Evolutionary conservation across 1,140 invertebrate genomes (phyloP).

Genomic region (Whitmania pigra): DNA sequence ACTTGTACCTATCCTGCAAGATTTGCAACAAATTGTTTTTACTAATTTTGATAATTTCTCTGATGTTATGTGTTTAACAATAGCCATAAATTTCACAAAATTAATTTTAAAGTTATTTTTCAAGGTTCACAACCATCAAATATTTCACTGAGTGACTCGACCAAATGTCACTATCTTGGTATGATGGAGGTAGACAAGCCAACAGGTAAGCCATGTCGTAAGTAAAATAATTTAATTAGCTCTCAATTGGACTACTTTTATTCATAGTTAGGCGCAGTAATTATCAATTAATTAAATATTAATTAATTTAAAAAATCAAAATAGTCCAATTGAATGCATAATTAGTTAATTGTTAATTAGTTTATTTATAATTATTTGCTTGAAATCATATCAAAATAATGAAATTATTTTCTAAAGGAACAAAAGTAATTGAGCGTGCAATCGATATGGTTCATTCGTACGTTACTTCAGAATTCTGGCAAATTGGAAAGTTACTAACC

Average conservation of each 20-base stretch:
- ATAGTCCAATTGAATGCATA: too few relatives aligned
- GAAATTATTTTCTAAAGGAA: neutral
- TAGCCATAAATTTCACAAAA: neutral
- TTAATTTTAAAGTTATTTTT: neutral
- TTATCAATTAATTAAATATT: too few relatives aligned
- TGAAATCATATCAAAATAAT: too few relatives aligned
- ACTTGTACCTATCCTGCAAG: neutral
- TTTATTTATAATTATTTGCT: neutral
- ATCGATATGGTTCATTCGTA: neutral
- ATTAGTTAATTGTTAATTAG: too few relatives aligned
- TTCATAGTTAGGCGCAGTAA: neutral
- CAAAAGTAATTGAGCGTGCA: neutral
- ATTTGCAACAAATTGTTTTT: neutral
- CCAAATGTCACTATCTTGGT: neutral
- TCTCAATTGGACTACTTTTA: neutral
- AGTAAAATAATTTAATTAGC: neutral
- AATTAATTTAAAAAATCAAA: too few relatives aligned
- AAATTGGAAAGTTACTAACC: neutral
- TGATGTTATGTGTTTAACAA: too few relatives aligned
- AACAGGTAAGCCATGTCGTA: neutral
- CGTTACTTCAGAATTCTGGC: neutral
- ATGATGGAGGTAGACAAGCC: slow-evolving; percentile 7
- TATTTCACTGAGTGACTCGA: neutral
- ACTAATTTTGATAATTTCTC: neutral
- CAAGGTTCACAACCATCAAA: neutral